These are phyloP conservation scores for Drosophila fulvimacula DNA, from an alignment of 2,888 invertebrate genomes.

Conservation along the genomic window DNA sequence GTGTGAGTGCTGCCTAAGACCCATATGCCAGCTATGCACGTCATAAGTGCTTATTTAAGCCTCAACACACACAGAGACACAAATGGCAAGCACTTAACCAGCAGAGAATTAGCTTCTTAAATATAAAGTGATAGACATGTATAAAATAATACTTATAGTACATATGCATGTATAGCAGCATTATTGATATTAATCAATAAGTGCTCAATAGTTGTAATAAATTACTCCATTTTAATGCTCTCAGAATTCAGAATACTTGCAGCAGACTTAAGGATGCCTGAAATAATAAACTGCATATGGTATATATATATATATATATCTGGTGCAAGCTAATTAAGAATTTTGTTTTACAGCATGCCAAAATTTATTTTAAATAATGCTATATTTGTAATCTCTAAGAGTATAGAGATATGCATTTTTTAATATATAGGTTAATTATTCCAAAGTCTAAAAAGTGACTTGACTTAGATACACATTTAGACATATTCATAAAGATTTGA, in stretches of 20 bases:
- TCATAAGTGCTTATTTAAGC: slow-evolving; percentile 20
- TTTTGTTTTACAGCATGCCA: no score
- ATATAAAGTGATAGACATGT: background rate
- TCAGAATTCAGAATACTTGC: background rate
- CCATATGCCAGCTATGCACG: slow-evolving; percentile 22
- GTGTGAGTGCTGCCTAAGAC: slow-evolving; percentile 1
- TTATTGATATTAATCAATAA: background rate
- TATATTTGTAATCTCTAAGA: no score
- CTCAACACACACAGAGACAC: background rate
- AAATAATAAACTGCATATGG: no score
- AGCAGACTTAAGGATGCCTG: background rate
- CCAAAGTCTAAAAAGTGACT: background rate
- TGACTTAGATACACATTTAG: background rate
- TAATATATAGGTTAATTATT: background rate
- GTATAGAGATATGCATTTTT: background rate
- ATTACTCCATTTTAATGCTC: background rate
- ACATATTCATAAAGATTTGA: background rate
- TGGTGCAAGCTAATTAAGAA: no score
- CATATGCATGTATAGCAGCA: background rate
- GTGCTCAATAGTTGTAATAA: background rate
- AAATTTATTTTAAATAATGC: no score
- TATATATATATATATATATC: no score
- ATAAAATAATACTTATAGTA: background rate
- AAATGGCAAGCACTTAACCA: background rate
- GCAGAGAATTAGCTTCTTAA: background rate